Base-by-base conservation (phyloP, 2,797 vertebrate genomes). In the Oceanodroma leucorhoa region DNA sequence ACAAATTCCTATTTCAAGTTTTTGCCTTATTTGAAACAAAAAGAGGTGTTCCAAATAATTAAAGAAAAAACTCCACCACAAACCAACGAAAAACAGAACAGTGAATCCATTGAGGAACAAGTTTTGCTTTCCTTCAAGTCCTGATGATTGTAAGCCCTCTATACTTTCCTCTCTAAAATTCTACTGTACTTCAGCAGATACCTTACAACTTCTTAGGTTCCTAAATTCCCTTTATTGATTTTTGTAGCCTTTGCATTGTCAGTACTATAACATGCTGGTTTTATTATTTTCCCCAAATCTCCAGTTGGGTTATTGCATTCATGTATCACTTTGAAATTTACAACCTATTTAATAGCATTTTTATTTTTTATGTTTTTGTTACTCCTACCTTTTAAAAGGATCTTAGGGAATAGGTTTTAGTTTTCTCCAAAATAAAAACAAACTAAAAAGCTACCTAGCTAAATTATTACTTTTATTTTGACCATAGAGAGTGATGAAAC, bases 241-340 rank as follows among this genome's bases (percentile, higher is more conserved):
- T 96, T 88, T 89, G 61, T 48, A 93, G 41, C 60, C 22, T 83
- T 96, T 90, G 9, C 51, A 71, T 36, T 87, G 32, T 62, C 61
- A 73, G 21, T 75, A 19, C 36, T n/a, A 43, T 67, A 89, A 43
- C 57, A 77, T 34, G 11, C 21, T 43, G n/a, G 7, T 93, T 92
- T 97, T 95, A 92, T 97, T 97, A 95, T 93, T 97, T 97, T 96
- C 88, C 95, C 88, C 67, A 96, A 30, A 57, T 95, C 83, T 96
- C 41, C 45, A 83, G 72, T 29, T 90, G 75, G 85, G 61, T 96
- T 97, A 96, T 93, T 97, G 61, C 80, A 84, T 96, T 96, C 85
- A 94, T 75, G 57, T 81, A 95, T 97, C 96, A 96, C 94, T 97
- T 97, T 96, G 87, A 97, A 98, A 98, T 97, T 97, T 97, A 97